Base-by-base conservation (phyloP, 92 coral and sea anemone species). In the Porites cylindrica region DNA sequence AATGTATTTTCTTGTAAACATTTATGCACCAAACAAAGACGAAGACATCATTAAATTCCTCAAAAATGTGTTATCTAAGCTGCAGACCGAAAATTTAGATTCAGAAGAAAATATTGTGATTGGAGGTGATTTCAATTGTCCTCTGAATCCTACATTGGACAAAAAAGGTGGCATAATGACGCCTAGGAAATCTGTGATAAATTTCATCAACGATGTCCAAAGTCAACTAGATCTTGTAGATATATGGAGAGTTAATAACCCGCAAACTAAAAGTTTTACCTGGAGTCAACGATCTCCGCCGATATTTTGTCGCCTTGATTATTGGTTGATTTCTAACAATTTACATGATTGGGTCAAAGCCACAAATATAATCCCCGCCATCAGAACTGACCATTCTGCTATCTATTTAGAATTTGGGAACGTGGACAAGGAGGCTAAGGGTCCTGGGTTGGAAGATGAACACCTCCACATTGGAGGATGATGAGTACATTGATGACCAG, bases 11-110 rank as follows among this genome's bases (percentile, higher is more conserved):
- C 13, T 86, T 1, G 75, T 79, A 4, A 70, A 67, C 51, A 60
- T 86, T 52, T 78, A 86, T 68, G 90, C 72, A 17, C 78, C 89
- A 24, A 85, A 78, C 56, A 74, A 76, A 21, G 89, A 85, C 72
- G 78, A 77, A 76, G 74, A 70, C 26, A 79, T 66, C 14, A 19
- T 67, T 47, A 65, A 61, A 32, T 38, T 67, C 14, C 7, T 71
- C 21, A 23, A 20, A 53, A 50, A 23, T 56, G 26, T 59, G 20
- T 38, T 66, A 38, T 7, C 71, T 19, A 23, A 13, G 21, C 21
- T 65, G 21, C 69, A n/a, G 69, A 65, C 18, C 18, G 21, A 12
- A n/a, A n/a, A 65, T 12, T 7, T n/a, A 12, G 51, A 3, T 8
- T 10, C 51, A 14, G 59, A 51, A 10, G 24, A 83, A 83, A 20